These are phyloP conservation scores for Drosophila auraria DNA, from an alignment of 1,140 invertebrate genomes.

Conservation along the genomic window DNA sequence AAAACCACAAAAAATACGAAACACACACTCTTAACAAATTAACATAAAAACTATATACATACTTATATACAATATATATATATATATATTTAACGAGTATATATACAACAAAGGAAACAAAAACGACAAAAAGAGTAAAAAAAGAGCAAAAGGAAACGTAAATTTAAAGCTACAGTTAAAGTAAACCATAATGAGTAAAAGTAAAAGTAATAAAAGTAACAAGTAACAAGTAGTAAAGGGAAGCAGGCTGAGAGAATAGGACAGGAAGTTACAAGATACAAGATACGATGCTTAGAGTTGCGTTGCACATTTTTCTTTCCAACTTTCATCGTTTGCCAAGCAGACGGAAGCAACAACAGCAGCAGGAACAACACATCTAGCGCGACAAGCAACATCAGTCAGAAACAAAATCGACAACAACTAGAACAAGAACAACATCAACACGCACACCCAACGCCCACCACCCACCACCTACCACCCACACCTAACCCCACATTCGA, in stretches of 20 bases:
- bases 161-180: slow-evolving; percentile 75
- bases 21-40: slow-evolving; percentile 75
- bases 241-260: slow-evolving; percentile 45
- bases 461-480: neutral
- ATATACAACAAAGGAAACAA: slow-evolving; percentile 43
- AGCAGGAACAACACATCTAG: slow-evolving; percentile 37
- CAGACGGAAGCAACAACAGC: slow-evolving; percentile 63
- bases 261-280: slow-evolving; percentile 29
- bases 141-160: slow-evolving; percentile 73
- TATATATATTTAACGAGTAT: slow-evolving; percentile 52
- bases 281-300: slow-evolving; percentile 80
- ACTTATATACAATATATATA: slow-evolving; percentile 65
- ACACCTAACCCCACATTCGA: slow-evolving; percentile 34
- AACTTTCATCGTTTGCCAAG: slow-evolving; percentile 82
- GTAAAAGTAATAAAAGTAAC: slow-evolving; percentile 39
- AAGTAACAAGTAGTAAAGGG: slow-evolving; percentile 24
- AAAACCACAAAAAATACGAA: slow-evolving; percentile 67
- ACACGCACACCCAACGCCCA: slow-evolving; percentile 47
- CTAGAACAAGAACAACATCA: slow-evolving; percentile 46
- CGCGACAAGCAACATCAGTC: slow-evolving; percentile 45
- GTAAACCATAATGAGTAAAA: slow-evolving; percentile 48
- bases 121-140: slow-evolving; percentile 53
- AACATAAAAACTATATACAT: slow-evolving; percentile 63
- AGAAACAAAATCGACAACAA: slow-evolving; percentile 26
- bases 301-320: slow-evolving; percentile 77